phyloP scores from a whole-genome alignment of 1,140 invertebrate species.

The Drosophila kohkoa region DNA sequence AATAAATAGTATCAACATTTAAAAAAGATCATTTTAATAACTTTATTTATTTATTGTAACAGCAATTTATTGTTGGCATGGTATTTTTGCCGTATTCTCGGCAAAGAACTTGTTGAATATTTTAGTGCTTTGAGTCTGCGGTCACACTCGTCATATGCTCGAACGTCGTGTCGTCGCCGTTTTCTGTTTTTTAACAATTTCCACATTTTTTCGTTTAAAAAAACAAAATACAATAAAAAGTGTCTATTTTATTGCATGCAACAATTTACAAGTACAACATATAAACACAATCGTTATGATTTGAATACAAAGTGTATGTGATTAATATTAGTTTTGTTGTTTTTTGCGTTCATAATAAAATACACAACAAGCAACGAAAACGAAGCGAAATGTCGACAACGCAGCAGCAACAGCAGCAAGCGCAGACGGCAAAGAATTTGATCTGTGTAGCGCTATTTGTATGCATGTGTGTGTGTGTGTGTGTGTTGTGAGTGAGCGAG shows the following conservation, averaged over 20 bases:
- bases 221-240: constrained; percentile 29
- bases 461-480: constrained; percentile 43
- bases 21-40: too few species aligned
- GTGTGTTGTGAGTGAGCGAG: constrained; percentile 44
- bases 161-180: constrained; percentile 55
- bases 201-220: constrained; percentile 52
- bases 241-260: constrained; percentile 58
- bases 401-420: constrained; percentile 55
- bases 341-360: constrained; percentile 29
- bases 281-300: constrained; percentile 51
- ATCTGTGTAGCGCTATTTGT: constrained; percentile 60
- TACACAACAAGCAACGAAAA: constrained; percentile 54
- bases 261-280: constrained; percentile 40
- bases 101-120: constrained; percentile 10
- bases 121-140: constrained; percentile 8
- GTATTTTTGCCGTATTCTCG: constrained; percentile 27
- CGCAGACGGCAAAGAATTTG: constrained; percentile 67
- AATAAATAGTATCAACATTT: too few species aligned
- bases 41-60: too few species aligned
- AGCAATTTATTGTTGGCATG: neutral
- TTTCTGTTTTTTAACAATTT: constrained; percentile 54
- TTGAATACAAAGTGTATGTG: constrained; percentile 60
- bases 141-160: constrained; percentile 47
- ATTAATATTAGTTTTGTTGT: constrained; percentile 22
- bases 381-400: constrained; percentile 64